Base-by-base conservation (phyloP, 2,113 vertebrate genomes). In the Callithrix jacchus region DNA sequence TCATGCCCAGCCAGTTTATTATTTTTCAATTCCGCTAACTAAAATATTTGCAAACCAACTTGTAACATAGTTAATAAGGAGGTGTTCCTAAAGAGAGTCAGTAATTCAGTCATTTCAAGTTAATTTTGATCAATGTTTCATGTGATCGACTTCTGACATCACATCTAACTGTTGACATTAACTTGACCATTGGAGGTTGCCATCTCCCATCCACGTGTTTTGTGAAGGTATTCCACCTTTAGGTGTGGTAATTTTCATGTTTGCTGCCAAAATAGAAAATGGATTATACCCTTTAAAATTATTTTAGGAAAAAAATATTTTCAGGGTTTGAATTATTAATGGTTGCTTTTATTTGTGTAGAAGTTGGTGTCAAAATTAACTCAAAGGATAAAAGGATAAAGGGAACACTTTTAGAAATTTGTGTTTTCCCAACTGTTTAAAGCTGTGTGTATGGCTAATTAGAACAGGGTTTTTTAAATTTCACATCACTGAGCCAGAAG, bases 11-110 rank as follows among this genome's bases (percentile, higher is more conserved):
- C 27, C 61, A 64, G n/a, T 9, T 89, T 89, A 77, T 77, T 73
- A 61, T 70, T 90, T 97, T 94, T 93, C n/a, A 70, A 9, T 74
- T 77, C 37, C 91, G 52, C 66, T 73, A 20, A 83, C 68, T 95
- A 79, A 92, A 87, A 87, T 84, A 76, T 90, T 90, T 94, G 35
- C n/a, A 87, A 87, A 64, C 40, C 52, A 83, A 49, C 9, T 23
- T 77, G 10, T 7, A 32, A 83, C 47, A 20, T 45, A 35, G 32
- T 92, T 80, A 42, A 32, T 95, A 82, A 91, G 27, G 73, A 68
- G 14, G 42, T 81, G 56, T 97, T 76, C 77, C 21, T 93, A 56
- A 94, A 84, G 14, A n/a, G 70, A 81, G 21, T 81, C 42, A 30
- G 5, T 85, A 54, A 80, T 90, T 86, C 16, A 30, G 10, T 73